Conservation (phyloP, 2,113 vertebrate species). For the Furnarius figulus region DNA sequence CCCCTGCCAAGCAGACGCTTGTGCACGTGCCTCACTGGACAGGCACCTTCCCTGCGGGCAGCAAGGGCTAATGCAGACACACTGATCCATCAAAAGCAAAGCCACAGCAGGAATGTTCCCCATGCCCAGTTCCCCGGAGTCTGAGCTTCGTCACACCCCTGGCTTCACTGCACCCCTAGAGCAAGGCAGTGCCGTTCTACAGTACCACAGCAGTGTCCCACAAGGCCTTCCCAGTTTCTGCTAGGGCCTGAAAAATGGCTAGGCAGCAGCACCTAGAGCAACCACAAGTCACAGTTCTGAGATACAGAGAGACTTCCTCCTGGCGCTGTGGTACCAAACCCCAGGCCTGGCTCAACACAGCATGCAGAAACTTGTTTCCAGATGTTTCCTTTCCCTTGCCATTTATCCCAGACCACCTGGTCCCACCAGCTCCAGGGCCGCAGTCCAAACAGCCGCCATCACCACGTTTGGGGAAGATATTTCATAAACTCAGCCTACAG, state of each 20-base stretch:
- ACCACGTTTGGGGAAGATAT: not conserved
- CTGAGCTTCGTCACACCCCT: not conserved
- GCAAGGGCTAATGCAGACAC: not conserved
- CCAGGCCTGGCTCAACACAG: not conserved
- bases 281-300: not conserved
- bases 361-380: not conserved
- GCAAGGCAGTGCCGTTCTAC: rapidly evolving
- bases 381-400: not conserved
- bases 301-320: not conserved
- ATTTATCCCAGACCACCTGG: not conserved
- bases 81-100: not conserved
- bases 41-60: not conserved
- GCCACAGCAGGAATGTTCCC: not conserved
- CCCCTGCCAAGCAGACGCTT: not conserved
- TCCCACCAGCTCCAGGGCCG: not conserved
- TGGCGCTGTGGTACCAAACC: rapidly evolving
- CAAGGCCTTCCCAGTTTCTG: not conserved
- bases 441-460: not conserved
- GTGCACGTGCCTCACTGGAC: not conserved
- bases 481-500: not conserved
- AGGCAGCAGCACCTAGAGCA: not conserved
- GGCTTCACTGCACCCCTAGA: not conserved
- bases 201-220: rapidly evolving
- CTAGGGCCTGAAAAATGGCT: not conserved
- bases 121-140: rapidly evolving